Evolutionary conservation across 2,113 vertebrate species (phyloP).

Genomic region (Brachyhypopomus occidentalis): DNA sequence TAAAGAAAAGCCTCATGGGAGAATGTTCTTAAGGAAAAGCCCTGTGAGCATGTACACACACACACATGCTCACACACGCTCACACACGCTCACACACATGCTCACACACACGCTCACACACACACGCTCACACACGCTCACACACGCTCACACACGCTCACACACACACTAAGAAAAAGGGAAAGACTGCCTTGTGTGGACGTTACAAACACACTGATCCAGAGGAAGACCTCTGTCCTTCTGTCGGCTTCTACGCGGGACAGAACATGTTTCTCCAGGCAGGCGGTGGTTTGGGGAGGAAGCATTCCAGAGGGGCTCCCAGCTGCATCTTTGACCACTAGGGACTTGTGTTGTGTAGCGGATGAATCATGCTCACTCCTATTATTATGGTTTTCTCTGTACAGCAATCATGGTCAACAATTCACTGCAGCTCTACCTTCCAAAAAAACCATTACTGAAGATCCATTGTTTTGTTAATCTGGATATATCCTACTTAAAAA

Average conservation of each 20-base stretch:
- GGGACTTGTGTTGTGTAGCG: constrained; percentile 15
- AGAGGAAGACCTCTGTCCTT: constrained; percentile 55
- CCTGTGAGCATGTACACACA: too few species aligned
- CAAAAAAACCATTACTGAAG: background rate
- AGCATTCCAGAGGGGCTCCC: constrained; percentile 18
- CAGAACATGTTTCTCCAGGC: constrained; percentile 65
- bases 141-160: constrained; percentile 7
- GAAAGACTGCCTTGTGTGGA: constrained; percentile 20
- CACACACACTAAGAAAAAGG: constrained; percentile 4
- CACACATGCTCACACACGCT: too few species aligned
- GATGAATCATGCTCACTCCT: constrained; percentile 2
- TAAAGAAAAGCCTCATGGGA: background rate
- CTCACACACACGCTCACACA: too few species aligned
- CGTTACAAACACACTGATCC: constrained; percentile 25
- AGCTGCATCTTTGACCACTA: constrained; percentile 6
- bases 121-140: too few species aligned
- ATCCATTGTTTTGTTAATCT: too few species aligned
- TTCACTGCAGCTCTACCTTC: constrained; percentile 8
- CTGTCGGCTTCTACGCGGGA: constrained; percentile 64
- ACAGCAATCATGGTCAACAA: constrained; percentile 21
- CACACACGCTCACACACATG: too few species aligned
- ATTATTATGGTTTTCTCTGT: constrained; percentile 32
- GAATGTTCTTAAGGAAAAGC: constrained; percentile 8
- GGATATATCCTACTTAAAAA: too few species aligned
- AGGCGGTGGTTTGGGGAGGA: constrained; percentile 51